Conservation (phyloP, 2,113 vertebrate species). For the Psilopsiagon aymara region DNA sequence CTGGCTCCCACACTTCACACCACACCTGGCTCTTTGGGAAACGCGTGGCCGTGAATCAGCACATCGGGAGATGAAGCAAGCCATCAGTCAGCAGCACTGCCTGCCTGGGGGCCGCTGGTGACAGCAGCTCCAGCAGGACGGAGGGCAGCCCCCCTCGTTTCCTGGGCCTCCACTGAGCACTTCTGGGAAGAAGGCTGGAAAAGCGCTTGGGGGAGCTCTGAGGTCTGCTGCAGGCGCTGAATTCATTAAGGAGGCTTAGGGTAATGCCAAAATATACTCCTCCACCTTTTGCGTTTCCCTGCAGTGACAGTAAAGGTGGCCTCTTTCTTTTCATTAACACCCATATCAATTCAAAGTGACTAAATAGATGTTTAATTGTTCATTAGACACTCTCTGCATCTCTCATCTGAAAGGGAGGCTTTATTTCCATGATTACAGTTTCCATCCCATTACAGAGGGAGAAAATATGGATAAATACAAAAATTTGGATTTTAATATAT, state of each 20-base stretch:
- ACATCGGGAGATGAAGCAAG: rapidly evolving
- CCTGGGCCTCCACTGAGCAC: neutral
- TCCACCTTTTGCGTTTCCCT: neutral
- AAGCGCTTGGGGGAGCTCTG: neutral
- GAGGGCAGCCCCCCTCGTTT: neutral
- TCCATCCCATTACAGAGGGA: slow-evolving; percentile 13
- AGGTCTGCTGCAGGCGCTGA: neutral
- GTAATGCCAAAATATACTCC: neutral
- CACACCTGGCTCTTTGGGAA: neutral
- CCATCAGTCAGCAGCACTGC: neutral
- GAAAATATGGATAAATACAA: neutral
- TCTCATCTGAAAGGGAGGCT: neutral
- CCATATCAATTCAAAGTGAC: slow-evolving; percentile 3
- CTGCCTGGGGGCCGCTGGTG: neutral
- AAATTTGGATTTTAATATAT: slow-evolving; percentile 44
- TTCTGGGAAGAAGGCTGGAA: neutral
- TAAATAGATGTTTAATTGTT: slow-evolving; percentile 38
- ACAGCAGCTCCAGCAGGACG: neutral
- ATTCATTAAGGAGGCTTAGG: neutral
- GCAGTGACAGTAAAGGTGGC: neutral
- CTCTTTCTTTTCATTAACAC: slow-evolving; percentile 14
- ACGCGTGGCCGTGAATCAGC: neutral
- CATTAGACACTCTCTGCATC: slow-evolving; percentile 6
- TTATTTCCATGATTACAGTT: slow-evolving; percentile 6
- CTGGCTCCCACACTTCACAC: neutral